Evolutionary conservation across 2,113 vertebrate genomes (phyloP).

Genomic region (Callochromis pleurospilus): DNA sequence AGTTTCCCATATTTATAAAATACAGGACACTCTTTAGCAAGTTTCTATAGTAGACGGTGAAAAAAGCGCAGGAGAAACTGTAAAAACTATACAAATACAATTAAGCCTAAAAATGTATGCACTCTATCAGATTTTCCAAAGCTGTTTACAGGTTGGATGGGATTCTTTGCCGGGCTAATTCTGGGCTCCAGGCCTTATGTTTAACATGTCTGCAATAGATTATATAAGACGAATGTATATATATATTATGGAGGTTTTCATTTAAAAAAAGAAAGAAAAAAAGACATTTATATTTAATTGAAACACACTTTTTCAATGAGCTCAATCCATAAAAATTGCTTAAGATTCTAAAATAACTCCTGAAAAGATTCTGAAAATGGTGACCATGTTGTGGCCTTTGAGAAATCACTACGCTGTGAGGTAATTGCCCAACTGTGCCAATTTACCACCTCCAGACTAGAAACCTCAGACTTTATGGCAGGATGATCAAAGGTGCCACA

Average conservation of each 20-base stretch:
- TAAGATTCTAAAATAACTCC: background rate
- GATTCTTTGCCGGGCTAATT: too few species aligned
- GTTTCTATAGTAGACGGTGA: background rate
- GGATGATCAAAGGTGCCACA: slow-evolving; percentile 59
- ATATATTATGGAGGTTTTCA: background rate
- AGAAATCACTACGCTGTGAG: background rate
- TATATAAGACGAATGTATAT: background rate
- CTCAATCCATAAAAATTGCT: background rate
- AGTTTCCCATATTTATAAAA: background rate
- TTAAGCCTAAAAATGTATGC: background rate
- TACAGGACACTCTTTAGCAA: background rate
- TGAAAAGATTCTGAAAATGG: background rate
- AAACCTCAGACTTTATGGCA: slow-evolving; percentile 47
- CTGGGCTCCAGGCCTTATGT: background rate
- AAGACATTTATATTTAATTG: background rate
- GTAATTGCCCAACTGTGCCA: slow-evolving; percentile 44
- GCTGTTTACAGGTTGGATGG: too few species aligned
- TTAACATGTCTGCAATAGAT: background rate
- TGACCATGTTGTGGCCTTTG: background rate
- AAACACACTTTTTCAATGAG: background rate
- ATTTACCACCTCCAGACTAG: slow-evolving; percentile 42
- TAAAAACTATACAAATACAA: background rate
- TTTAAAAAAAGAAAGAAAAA: background rate
- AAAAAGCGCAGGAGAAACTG: background rate
- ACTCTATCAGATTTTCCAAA: too few species aligned